phyloP scores from a whole-genome alignment of 2,888 invertebrate species.

The Drosophila multiciliata region DNA sequence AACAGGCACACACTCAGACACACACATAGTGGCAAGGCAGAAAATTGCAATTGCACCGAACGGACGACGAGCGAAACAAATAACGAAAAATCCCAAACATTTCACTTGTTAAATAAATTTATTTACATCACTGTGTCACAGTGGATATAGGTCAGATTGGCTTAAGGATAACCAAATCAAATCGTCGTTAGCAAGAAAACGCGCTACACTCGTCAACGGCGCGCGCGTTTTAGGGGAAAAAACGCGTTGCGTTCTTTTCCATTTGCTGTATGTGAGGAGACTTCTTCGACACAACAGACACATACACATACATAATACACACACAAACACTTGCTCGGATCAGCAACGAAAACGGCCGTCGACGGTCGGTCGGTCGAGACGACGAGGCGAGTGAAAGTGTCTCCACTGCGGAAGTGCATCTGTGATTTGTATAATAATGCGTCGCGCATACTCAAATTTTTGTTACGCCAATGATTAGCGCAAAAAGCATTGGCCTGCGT shows the following conservation, averaged over 20 bases:
- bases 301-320: constrained; percentile 29
- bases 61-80: constrained; percentile 66
- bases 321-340: constrained; percentile 34
- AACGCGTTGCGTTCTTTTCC: constrained; percentile 79
- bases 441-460: constrained; percentile 80
- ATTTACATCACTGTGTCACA: constrained; percentile 43
- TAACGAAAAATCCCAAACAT: constrained; percentile 60
- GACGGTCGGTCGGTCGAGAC: constrained; percentile 46
- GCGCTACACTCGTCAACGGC: constrained; percentile 52
- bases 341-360: constrained; percentile 53
- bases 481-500: constrained; percentile 43
- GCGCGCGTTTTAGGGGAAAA: constrained; percentile 64
- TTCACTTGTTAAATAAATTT: constrained; percentile 48
- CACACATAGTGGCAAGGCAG: constrained; percentile 26
- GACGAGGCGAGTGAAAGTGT: constrained; percentile 75
- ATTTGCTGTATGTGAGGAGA: constrained; percentile 61
- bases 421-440: constrained; percentile 80
- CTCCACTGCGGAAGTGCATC: constrained; percentile 75
- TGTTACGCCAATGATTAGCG: constrained; percentile 71
- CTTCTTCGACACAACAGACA: constrained; percentile 55
- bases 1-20: constrained; percentile 24
- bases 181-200: constrained; percentile 30
- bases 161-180: constrained; percentile 38
- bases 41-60: constrained; percentile 75
- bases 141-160: constrained; percentile 23